Conservation (phyloP, 2,113 vertebrate genomes). For the Gnathonemus echidnorhynchus region DNA sequence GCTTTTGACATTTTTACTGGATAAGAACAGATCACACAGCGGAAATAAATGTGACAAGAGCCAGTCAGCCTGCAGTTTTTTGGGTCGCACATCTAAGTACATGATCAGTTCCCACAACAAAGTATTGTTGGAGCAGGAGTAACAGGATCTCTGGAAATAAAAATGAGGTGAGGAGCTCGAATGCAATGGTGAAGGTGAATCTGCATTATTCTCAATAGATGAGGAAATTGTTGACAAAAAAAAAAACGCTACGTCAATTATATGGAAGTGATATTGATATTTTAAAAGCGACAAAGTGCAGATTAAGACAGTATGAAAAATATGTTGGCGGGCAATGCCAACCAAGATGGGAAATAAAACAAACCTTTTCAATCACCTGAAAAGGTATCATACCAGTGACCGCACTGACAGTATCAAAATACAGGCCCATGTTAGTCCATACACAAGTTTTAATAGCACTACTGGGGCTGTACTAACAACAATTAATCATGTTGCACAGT, state of each 20-base stretch:
- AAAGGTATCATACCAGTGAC: background rate
- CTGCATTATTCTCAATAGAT: background rate
- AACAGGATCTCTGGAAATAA: no score
- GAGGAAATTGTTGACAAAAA: background rate
- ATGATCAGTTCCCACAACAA: no score
- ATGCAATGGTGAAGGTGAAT: background rate
- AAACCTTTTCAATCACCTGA: background rate
- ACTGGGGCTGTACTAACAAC: background rate
- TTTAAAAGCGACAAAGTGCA: background rate
- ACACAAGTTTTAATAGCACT: background rate
- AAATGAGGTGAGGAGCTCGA: no score
- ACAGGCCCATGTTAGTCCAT: background rate
- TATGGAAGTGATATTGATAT: background rate
- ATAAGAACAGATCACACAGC: no score
- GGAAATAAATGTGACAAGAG: no score
- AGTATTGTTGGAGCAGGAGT: no score
- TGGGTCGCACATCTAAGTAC: no score
- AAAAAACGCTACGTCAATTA: background rate
- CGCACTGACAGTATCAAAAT: background rate
- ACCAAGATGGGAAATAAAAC: background rate
- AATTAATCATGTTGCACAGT: background rate
- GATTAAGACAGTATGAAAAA: background rate
- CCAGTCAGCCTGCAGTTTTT: no score
- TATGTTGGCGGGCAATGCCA: background rate
- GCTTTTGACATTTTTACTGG: no score